phyloP scores from a whole-genome alignment of 2,113 vertebrate genomes.

The Oreamnos americanus region DNA sequence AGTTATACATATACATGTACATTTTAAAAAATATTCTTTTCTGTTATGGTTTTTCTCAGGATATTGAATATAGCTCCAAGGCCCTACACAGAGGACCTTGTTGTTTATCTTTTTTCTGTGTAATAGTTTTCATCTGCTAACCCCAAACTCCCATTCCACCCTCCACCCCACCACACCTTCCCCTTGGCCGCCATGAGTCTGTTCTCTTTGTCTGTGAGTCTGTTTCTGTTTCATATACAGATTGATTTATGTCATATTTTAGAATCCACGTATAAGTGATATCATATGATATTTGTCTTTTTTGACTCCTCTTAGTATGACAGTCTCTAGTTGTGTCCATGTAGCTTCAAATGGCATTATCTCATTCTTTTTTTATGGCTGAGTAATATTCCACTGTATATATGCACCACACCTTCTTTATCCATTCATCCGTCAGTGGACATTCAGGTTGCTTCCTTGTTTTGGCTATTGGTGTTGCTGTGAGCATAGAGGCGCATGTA shows the following conservation, averaged over 20 bases:
- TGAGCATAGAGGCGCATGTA: background rate
- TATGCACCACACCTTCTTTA: background rate
- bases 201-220: background rate
- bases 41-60: background rate
- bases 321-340: background rate
- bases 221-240: background rate
- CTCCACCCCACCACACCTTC: rapidly evolving
- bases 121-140: background rate
- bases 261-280: background rate
- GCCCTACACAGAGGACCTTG: background rate
- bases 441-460: background rate
- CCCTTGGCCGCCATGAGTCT: background rate
- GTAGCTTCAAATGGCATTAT: background rate
- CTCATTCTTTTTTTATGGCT: background rate
- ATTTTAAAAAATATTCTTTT: background rate
- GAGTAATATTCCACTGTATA: background rate
- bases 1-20: background rate
- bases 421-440: background rate
- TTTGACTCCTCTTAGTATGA: background rate
- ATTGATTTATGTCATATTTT: background rate
- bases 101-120: background rate
- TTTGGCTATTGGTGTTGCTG: background rate
- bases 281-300: background rate
- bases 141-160: background rate
- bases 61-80: background rate